These are phyloP conservation scores for Ceriagrion tenellum DNA, from an alignment of 2,888 invertebrate species.

Conservation along the genomic window DNA sequence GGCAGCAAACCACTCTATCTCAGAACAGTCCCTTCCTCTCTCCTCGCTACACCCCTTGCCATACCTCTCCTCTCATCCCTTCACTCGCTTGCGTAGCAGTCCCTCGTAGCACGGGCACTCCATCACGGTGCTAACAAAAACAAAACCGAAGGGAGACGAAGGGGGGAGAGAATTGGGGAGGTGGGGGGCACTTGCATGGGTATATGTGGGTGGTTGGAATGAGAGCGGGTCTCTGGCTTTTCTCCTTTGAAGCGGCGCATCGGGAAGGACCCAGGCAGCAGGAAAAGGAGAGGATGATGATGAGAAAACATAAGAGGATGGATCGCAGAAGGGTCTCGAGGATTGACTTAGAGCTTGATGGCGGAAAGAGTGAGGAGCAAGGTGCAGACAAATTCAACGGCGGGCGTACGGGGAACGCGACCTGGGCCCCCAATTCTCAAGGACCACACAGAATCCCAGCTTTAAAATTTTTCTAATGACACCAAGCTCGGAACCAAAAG, in stretches of 20 bases:
- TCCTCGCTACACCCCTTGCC: not conserved
- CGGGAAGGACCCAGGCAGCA: not conserved
- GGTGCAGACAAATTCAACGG: no score
- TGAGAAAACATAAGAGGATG: not conserved
- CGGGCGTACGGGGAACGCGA: no score
- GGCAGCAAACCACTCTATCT: not conserved
- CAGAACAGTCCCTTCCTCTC: not conserved
- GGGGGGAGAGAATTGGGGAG: not conserved
- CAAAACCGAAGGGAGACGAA: not conserved
- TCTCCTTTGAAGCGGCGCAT: not conserved
- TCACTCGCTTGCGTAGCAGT: not conserved
- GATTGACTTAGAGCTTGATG: no score
- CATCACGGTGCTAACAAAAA: constrained; percentile 31
- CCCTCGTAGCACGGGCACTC: not conserved
- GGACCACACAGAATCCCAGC: no score
- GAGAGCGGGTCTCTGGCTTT: not conserved
- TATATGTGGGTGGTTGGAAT: no score
- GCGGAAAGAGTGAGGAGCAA: no score
- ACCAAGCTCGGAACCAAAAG: no score
- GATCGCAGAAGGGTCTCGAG: no score
- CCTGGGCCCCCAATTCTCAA: no score
- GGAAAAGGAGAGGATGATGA: not conserved
- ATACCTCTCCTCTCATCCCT: not conserved
- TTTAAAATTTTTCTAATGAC: no score
- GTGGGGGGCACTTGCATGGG: no score